phyloP scores from a whole-genome alignment of 2,797 vertebrate genomes.

The Coendou prehensilis region DNA sequence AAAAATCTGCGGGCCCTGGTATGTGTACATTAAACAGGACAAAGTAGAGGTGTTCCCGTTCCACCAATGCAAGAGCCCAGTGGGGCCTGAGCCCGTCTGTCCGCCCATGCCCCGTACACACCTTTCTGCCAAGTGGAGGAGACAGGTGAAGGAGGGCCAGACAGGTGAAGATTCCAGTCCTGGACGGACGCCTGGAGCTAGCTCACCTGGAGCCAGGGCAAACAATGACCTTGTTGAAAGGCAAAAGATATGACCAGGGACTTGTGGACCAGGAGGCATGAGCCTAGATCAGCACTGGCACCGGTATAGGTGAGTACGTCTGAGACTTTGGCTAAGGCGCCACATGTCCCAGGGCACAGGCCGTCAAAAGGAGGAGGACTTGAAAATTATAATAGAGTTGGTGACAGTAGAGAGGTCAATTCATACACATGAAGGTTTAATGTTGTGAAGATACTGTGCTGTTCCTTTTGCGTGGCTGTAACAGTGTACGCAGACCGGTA shows the following conservation, averaged over 20 bases:
- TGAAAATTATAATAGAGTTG: neutral
- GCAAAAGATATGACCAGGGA: neutral
- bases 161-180: neutral
- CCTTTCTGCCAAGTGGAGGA: neutral
- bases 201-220: neutral
- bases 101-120: neutral
- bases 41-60: neutral
- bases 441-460: neutral
- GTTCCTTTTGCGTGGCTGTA: neutral
- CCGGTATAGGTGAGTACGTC: neutral
- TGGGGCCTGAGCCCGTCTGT: neutral
- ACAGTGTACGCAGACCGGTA: neutral
- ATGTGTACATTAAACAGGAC: neutral
- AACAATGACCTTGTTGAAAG: neutral
- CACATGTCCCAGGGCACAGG: neutral
- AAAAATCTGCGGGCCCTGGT: neutral
- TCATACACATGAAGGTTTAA: neutral
- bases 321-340: neutral
- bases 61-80: neutral
- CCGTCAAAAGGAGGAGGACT: neutral
- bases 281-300: neutral
- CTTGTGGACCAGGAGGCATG: neutral
- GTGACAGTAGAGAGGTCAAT: neutral
- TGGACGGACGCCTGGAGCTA: neutral
- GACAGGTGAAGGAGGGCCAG: neutral